Evolutionary conservation across 2,113 vertebrate species (phyloP), one percentile per base, ranked within the genome.

Genomic region (Pygathrix nemaeus): DNA sequence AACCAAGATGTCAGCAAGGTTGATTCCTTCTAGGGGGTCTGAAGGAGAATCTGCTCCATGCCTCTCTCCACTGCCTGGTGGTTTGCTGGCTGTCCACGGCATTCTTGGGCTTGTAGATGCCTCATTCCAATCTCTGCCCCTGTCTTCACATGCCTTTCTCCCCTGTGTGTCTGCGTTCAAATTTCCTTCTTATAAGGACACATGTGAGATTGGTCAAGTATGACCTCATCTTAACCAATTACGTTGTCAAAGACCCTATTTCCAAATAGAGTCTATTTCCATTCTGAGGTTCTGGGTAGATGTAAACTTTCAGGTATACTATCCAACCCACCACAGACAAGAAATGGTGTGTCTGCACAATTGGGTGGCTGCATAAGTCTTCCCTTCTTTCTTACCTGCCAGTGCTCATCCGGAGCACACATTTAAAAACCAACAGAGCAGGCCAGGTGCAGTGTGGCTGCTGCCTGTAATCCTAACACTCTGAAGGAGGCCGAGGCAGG

Each of bases 151-250:
- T 21, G 73, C 32, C 14, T 48, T 43, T 80, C 35, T 64, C 17
- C 25, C 40, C 25, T 25, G 10, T 0, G 0, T 27, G 18, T 72
- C 82, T 50, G 3, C 75, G 80, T 96, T 30, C 75, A 59, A 52
- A 55, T 55, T 89, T 75, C 38, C 43, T 16, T 61, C 21, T 70
- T 16, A 23, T 38, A 57, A 87, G 4, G 10, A 59, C 25, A 68
- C 38, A 45, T 43, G 6, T 43, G 40, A 45, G 32, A 21, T 30
- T 86, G 23, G 66, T 72, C 80, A 23, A 52, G 73, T 50, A 57
- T 59, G 73, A 92, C 45, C 66, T 61, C 50, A 78, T 81, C 83
- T 96, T 80, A 85, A 84, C 48, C 52, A 82, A 78, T 64, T 43
- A 23, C 23, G 59, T 72, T 38, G 61, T n/a, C 68, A 87, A 90